These are phyloP conservation scores for Falco punctatus DNA, from an alignment of 2,113 vertebrate species.

Conservation along the genomic window DNA sequence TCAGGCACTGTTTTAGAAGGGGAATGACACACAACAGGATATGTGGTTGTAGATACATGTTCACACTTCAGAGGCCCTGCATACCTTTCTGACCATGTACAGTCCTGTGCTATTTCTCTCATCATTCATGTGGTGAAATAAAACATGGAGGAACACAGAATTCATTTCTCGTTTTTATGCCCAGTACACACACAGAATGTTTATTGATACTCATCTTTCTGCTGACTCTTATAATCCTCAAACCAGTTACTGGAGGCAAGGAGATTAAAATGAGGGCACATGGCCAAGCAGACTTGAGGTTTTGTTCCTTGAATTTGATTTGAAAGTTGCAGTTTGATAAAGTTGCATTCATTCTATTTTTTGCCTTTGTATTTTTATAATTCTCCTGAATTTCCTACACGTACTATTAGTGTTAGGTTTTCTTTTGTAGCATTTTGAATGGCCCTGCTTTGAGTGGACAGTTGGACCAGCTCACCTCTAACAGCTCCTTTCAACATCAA, in stretches of 20 bases:
- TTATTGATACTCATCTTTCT: not conserved
- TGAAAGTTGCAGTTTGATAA: not conserved
- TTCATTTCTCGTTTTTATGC: not conserved
- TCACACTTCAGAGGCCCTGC: not conserved
- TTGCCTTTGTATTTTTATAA: not conserved
- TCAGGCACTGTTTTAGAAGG: slow-evolving; percentile 25
- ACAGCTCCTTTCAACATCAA: not conserved
- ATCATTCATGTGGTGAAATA: slow-evolving; percentile 37
- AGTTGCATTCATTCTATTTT: not conserved
- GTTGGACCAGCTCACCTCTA: not conserved
- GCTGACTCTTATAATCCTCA: not conserved
- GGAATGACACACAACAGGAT: slow-evolving; percentile 20
- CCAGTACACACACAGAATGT: not conserved
- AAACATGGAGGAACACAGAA: not conserved
- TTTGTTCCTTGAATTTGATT: not conserved
- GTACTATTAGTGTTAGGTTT: not conserved
- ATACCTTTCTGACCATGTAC: slow-evolving; percentile 16
- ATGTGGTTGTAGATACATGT: not conserved
- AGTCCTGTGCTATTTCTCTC: slow-evolving; percentile 27
- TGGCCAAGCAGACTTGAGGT: not conserved
- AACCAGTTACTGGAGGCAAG: not conserved
- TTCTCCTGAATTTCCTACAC: not conserved
- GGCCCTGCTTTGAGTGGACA: not conserved
- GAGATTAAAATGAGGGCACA: not conserved
- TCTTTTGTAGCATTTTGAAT: not conserved